Evolutionary conservation across 2,113 vertebrate species (phyloP).

Genomic region (Caretta caretta): DNA sequence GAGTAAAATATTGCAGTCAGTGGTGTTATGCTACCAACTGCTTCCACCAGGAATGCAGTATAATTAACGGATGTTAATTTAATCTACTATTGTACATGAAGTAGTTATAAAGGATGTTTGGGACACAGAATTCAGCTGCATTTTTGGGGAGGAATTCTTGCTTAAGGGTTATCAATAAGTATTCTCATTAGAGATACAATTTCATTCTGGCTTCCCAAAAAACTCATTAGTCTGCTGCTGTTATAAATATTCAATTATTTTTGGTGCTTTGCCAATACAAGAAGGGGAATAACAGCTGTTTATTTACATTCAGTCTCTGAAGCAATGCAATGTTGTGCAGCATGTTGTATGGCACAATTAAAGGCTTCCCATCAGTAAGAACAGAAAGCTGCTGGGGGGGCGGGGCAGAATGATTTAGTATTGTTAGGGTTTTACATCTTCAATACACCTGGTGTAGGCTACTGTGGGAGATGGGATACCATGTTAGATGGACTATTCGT

Average conservation of each 20-base stretch:
- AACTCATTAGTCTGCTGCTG: background rate
- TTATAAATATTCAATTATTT: background rate
- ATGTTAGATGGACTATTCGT: background rate
- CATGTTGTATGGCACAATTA: background rate
- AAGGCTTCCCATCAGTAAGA: background rate
- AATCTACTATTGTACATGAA: background rate
- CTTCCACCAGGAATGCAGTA: background rate
- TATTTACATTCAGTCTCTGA: background rate
- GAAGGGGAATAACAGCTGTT: background rate
- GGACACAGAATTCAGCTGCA: background rate
- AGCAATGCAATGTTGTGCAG: background rate
- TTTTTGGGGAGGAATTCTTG: background rate
- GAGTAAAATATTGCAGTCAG: background rate
- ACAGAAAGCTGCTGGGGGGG: fast-evolving
- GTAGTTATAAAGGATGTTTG: background rate
- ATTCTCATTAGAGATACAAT: background rate
- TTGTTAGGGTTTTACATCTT: background rate
- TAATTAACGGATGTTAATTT: background rate
- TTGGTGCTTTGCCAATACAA: background rate
- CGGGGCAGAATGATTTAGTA: background rate
- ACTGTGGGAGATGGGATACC: background rate
- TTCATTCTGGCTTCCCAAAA: background rate
- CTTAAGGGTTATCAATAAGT: background rate
- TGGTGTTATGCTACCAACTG: background rate
- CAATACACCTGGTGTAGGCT: background rate